Evolutionary conservation across 2,797 vertebrate species (phyloP).

Genomic region (Petrocephalus schoutedeni): DNA sequence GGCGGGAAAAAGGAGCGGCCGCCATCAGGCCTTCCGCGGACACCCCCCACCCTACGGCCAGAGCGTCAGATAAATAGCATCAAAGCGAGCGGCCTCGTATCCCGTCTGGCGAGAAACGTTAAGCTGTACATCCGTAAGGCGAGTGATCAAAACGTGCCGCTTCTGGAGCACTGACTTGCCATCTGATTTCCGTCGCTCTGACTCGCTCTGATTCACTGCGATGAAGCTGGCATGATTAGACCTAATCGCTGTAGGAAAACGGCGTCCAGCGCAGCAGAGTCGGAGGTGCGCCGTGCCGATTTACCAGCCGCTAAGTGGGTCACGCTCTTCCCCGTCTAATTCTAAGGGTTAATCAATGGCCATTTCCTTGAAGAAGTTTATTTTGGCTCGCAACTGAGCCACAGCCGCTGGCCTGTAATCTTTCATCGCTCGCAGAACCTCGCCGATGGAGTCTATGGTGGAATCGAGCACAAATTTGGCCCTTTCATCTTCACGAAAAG

Average conservation of each 20-base stretch:
- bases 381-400: background rate
- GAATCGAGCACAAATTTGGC: background rate
- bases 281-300: background rate
- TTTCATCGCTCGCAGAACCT: background rate
- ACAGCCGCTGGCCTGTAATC: background rate
- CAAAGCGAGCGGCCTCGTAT: background rate
- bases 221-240: background rate
- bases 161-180: background rate
- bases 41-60: background rate
- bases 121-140: background rate
- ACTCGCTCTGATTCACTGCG: background rate
- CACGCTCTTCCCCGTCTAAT: background rate
- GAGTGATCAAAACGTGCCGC: background rate
- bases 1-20: background rate
- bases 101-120: background rate
- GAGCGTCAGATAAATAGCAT: background rate
- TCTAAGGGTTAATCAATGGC: slow-evolving; percentile 1
- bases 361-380: background rate
- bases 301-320: background rate
- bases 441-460: background rate
- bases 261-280: background rate
- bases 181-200: background rate
- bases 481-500: background rate
- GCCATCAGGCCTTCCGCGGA: too few relatives aligned
- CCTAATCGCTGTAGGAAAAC: too few relatives aligned